Evolutionary conservation across 2,113 vertebrate genomes (phyloP), one percentile per base, ranked within the genome.

Genomic region (Cervus canadensis): DNA sequence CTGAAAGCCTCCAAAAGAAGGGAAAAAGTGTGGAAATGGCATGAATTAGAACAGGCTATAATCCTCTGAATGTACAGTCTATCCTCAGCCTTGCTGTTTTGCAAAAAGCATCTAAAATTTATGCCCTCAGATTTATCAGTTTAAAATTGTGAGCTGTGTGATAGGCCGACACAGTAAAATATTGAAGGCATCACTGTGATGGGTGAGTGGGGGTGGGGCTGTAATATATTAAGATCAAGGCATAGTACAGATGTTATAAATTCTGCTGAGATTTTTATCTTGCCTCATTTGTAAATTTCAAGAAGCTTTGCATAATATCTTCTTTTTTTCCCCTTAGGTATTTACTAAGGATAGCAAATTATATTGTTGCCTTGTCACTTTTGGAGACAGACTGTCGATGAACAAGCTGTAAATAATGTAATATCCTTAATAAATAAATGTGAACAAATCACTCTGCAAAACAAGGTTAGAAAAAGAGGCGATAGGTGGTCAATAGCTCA

Each of bases 351-450:
- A 84, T 60, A 97, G 97, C 28, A 95, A 97, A 97, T 97, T 90
- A 97, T 59, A 96, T 91, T 97, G 1, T 43, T 97, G 97, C 98
- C 95, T 94, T 96, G 92, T 87, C 93, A 97, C 28, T 94, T 96
- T 86, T 79, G 82, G 97, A 95, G 88, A 97, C 56, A 97, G 97
- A n/a, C 13, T 98, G 67, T 95, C 59, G 5, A 98, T 83, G 95
- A 98, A 93, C 30, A 88, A 91, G 91, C 50, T 97, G 33, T 95
- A 98, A 98, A 97, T 98, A 89, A 97, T 74, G 50, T 54, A 97
- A 97, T 87, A 64, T 91, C 94, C 94, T 98, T 97, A 98, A 98
- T 97, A 98, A 98, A 48, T 95, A 84, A 1, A 23, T 97, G 76
- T 94, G 78, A 54, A 95, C 85, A 98, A 98, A 98, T 98, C 93